Evolutionary conservation across 2,113 vertebrate genomes (phyloP), one percentile per base, ranked within the genome.

Genomic region (Trematocara unimaculatum): DNA sequence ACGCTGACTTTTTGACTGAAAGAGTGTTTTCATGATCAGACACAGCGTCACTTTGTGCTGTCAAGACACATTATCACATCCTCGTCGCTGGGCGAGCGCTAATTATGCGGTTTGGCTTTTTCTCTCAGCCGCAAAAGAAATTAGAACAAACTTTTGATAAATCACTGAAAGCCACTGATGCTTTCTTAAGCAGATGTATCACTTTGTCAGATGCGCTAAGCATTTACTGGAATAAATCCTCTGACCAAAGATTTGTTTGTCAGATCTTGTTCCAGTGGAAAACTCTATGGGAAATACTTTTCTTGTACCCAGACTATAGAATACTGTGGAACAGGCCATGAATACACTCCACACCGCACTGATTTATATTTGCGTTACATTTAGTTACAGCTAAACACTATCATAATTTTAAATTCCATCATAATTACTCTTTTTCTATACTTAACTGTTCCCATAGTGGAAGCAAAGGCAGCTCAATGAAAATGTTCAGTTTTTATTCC

Each of bases 81-180:
- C 38, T 82, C 49, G 54, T 80, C 47, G 49, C 29, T 26, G 47
- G 81, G 53, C 13, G 79, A 83, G 88, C 83, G 90, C 60, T 93
- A 93, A 95, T 95, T 94, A 94, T 81, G 88, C 89, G 87, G 87
- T 91, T 90, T 54, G 72, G 55, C 26, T 74, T 89, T 88, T 87
- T 84, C 81, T 80, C 64, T 72, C 67, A 84, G 91, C 87, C 38
- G n/a, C 79, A 81, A 64, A 86, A 88, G 51, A 29, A 89, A 88
- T 90, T 51, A 85, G 60, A 84, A 47, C 49, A 51, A 89, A 91
- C 88, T 80, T 82, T 9, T 49, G 78, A 93, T 91, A 86, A 91
- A 93, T 90, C 84, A 87, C 70, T 35, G n/a, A 84, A 72, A 87
- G 33, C 51, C 62, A 42, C 47, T 58, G 45, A 51, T 77, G 72